These are phyloP conservation scores for Mormyrops boulengeri DNA, from an alignment of 2,797 vertebrate species.

Conservation along the genomic window DNA sequence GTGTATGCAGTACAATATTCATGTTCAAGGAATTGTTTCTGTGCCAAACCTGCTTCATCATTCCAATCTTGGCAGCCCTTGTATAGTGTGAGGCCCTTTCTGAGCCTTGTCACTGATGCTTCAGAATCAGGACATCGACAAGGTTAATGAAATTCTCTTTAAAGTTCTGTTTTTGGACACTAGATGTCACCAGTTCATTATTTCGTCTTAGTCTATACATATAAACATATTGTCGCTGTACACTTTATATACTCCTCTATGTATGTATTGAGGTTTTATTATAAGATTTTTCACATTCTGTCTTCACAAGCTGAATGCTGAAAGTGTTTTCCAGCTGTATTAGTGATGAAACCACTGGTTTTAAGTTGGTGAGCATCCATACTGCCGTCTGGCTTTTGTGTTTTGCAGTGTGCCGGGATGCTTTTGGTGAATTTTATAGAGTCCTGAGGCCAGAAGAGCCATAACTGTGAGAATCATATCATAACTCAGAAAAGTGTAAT, in stretches of 20 bases:
- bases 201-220: background rate
- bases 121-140: background rate
- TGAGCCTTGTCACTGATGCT: background rate
- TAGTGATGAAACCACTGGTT: background rate
- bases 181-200: background rate
- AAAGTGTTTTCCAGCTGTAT: background rate
- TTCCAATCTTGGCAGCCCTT: background rate
- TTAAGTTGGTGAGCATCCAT: background rate
- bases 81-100: background rate
- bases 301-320: background rate
- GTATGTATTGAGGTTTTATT: background rate
- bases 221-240: background rate
- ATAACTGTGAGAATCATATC: background rate
- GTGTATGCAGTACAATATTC: background rate
- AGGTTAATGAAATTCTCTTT: background rate
- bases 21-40: background rate
- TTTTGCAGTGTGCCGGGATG: background rate
- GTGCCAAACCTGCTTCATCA: background rate
- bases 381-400: background rate
- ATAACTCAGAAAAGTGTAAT: background rate
- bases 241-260: background rate
- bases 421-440: background rate
- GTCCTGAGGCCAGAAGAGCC: background rate
- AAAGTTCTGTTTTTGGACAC: background rate
- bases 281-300: background rate